A percentile compares a stretch with the other conserved stretches of the same genome.
Conservation (phyloP, 92 coral and sea anemone genomes). For the Epizoanthus ramosus region DNA sequence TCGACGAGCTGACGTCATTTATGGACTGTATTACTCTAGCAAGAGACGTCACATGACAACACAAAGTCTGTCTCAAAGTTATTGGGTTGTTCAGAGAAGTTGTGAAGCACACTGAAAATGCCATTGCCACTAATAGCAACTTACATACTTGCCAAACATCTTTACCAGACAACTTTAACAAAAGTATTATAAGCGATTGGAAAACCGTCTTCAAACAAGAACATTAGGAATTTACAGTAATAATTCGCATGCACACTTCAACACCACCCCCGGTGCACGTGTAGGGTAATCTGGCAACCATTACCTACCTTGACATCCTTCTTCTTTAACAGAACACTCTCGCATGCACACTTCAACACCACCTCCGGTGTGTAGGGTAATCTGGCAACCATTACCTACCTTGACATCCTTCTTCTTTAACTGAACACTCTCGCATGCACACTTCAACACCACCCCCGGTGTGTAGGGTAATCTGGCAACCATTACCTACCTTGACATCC, state of each 20-base stretch:
- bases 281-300: conserved; percentile 36
- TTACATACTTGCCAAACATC: too few relatives aligned
- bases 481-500: conserved; percentile 75
- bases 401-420: conserved; percentile 64
- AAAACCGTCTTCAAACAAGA: too few relatives aligned
- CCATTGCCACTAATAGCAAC: too few relatives aligned
- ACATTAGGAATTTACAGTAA: too few relatives aligned
- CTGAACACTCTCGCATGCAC: conserved; percentile 42
- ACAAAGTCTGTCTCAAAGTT: too few relatives aligned
- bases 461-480: conserved; percentile 61
- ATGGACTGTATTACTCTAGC: too few relatives aligned
- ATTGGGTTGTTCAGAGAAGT: too few relatives aligned
- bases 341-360: conserved; percentile 69
- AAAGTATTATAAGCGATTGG: too few relatives aligned
- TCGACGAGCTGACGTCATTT: too few relatives aligned
- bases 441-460: conserved; percentile 89
- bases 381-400: conserved; percentile 59
- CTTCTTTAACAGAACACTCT: conserved; percentile 46
- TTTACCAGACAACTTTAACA: too few relatives aligned
- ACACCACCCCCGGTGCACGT: conserved; percentile 87
- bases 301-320: conserved; percentile 74
- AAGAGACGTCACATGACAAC: too few relatives aligned
- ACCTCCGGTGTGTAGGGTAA: conserved; percentile 86
- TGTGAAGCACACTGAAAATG: too few relatives aligned
- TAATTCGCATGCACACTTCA: conserved; percentile 55